These are phyloP conservation scores for Portevinia maculata DNA, from an alignment of 2,888 invertebrate genomes.

Conservation along the genomic window DNA sequence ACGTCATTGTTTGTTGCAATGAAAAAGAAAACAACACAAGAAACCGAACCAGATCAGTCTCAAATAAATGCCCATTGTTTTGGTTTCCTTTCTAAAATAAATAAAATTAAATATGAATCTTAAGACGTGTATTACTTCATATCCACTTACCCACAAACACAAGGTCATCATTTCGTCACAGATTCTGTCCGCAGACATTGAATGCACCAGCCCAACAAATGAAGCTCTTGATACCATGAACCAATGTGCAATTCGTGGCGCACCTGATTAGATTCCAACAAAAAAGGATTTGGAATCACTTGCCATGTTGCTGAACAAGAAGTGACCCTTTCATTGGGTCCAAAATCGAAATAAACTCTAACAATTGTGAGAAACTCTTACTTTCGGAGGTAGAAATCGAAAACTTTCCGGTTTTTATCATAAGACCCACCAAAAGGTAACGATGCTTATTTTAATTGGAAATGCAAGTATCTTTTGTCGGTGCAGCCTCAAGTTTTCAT, in stretches of 20 bases:
- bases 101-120: constrained; percentile 19
- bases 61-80: constrained; percentile 12
- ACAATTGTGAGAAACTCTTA: constrained; percentile 56
- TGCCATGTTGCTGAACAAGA: background rate
- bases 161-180: constrained; percentile 29
- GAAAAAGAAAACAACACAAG: constrained; percentile 32
- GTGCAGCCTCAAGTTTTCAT: constrained; percentile 31
- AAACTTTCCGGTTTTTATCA: constrained; percentile 65
- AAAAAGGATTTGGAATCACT: background rate
- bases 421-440: constrained; percentile 1
- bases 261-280: constrained; percentile 21
- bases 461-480: constrained; percentile 44
- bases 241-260: constrained; percentile 8
- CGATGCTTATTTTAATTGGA: constrained; percentile 15
- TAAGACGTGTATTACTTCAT: constrained; percentile 8
- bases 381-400: constrained; percentile 68
- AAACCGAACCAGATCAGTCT: constrained; percentile 51
- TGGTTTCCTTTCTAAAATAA: constrained; percentile 18
- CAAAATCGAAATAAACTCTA: background rate
- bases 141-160: constrained; percentile 5
- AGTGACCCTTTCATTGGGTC: constrained; percentile 12
- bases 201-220: background rate
- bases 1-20: constrained; percentile 33
- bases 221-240: constrained; percentile 10
- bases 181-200: background rate